Evolutionary conservation across 2,888 invertebrate species (phyloP), one percentile per base, ranked within the genome.

Genomic region (Diachrysia chrysitis): DNA sequence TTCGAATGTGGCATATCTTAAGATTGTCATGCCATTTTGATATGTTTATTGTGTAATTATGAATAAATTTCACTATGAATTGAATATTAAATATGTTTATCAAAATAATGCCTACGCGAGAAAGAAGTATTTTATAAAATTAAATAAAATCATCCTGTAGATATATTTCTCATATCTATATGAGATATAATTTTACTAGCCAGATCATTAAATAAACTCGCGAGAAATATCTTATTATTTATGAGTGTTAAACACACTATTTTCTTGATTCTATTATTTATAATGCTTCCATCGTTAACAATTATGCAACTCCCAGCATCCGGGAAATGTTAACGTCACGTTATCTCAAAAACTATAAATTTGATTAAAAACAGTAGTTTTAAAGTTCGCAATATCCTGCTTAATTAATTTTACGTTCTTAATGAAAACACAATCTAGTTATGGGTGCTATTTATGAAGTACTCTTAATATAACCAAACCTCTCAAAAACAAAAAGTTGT

Each of bases 281-380:
- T 51, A 19, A 21, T 51, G 17, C 7, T 48, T 17, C 9, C 2
- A 19, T 14, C 42, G 69, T 61, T 58, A 63, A 74, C 61, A 74
- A 76, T 78, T 69, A 60, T 58, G 63, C 58, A 74, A 74, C 55
- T 48, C 48, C 6, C 32, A 37, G 58, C 59, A 76, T 81, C 79
- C 81, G 76, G 76, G 81, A 79, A 71, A 81, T 66, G 55, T 72
- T 64, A 75, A 69, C 58, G 29, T 17, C 56, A 60, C 37, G 71
- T 62, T 75, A 80, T 67, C 69, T 71, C 66, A 70, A 81, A 74
- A 66, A 64, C 32, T 55, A 67, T 69, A 72, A 66, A 60, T 69
- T 75, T 66, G 59, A 66, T 58, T 68, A 67, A 59, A 65, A 72
- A 54, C 55, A 60, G 46, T 63, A 58, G 66, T 61, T 72, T 69